Percentiles rank a stretch among this genome's conserved stretches.
These are phyloP conservation scores for Nipponia nippon DNA, from an alignment of 2,113 vertebrate genomes.

Conservation along the genomic window DNA sequence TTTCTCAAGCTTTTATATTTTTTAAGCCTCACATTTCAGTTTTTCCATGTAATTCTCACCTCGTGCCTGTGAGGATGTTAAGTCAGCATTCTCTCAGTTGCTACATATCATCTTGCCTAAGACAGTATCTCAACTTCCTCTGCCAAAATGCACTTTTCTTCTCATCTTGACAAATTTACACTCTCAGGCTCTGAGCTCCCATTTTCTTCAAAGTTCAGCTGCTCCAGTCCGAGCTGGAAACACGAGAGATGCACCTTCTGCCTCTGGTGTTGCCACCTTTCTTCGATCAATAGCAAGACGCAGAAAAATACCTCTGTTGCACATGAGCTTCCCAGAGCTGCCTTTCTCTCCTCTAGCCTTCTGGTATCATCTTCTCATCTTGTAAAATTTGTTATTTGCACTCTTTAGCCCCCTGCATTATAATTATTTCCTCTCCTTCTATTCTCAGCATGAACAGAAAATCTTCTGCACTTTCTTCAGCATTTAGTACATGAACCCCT, in stretches of 20 bases:
- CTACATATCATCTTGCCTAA: not conserved
- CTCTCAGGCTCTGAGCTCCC: not conserved
- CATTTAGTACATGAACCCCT: rapidly evolving
- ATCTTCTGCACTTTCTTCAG: not conserved
- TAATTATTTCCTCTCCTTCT: not conserved
- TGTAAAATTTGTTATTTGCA: not conserved
- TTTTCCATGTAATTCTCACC: not conserved
- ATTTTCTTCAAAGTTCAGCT: not conserved
- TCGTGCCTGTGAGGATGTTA: not conserved
- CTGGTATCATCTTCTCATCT: not conserved
- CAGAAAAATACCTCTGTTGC: not conserved
- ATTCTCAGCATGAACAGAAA: not conserved
- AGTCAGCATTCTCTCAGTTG: not conserved
- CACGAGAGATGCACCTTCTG: not conserved
- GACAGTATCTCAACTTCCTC: not conserved
- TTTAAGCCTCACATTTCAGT: not conserved
- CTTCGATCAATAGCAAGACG: not conserved
- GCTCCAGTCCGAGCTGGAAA: not conserved
- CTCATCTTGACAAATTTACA: not conserved
- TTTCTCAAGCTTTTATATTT: not conserved
- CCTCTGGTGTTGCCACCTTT: not conserved
- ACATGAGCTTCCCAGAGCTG: not conserved
- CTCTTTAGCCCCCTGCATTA: not conserved
- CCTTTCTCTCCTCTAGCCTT: not conserved
- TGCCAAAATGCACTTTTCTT: not conserved